Base-by-base conservation (phyloP, 2,888 invertebrate species). In the Cylloceria caligata region DNA sequence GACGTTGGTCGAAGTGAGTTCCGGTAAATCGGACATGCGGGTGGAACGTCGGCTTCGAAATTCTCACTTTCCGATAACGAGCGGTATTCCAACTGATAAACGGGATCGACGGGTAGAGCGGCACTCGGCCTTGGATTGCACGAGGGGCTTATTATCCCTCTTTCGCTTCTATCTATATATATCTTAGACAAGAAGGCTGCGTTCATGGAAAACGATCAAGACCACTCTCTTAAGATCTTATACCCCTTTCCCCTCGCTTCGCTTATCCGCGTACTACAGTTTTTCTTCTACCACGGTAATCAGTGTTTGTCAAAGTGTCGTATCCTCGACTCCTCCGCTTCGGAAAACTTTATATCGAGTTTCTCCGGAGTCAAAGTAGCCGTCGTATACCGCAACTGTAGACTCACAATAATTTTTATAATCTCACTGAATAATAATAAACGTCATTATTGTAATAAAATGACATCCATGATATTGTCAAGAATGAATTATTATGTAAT, bases 71-170 rank as follows among this genome's bases (percentile, higher is more conserved):
- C 83, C 86, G 88, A 90, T 90, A 90, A 89, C 87, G 88, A 89
- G 86, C 86, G 88, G 88, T 89, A 89, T 90, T 90, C 86, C 83
- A 85, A 81, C 88, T 86, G 90, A 89, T 91, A 90, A 90, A 88
- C 87, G 87, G 87, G 87, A 89, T 89, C 87, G 87, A 87, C 85
- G 79, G 34, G 73, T 67, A 79, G 73, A 79, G 30, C 73, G 72
- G 73, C 71, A 65, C 65, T 65, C 72, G 73, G 60, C 24, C 42
- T 65, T 45, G 73, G 68, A 73, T 62, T 62, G 52, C 27, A 39
- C 34, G 49, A 36, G 39, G 42, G 67, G 62, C n/a, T n/a, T n/a
- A n/a, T 79, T 79, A 73, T 79, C 60, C 72, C 36, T 60, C 60
- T 73, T 52, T 11, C 19, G 39, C 24, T 45, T 19, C n/a, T 34